These are phyloP conservation scores for Microvelia longipes DNA, from an alignment of 1,140 invertebrate genomes.

Conservation along the genomic window DNA sequence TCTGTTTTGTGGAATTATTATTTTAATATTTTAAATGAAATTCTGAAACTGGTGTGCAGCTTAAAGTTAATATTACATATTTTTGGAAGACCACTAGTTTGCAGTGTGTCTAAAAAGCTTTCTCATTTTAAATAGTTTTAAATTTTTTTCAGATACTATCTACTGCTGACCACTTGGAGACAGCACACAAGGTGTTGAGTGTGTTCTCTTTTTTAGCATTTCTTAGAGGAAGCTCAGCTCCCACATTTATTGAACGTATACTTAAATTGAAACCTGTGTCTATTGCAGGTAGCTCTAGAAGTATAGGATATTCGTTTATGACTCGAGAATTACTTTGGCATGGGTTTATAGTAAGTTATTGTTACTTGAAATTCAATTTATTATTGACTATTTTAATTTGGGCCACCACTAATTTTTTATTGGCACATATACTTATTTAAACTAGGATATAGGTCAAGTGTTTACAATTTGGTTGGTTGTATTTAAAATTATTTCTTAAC, in stretches of 20 bases:
- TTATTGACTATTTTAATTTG: neutral
- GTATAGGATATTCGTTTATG: constrained; percentile 41
- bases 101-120: too few relatives aligned
- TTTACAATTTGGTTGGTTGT: too few relatives aligned
- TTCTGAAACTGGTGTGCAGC: too few relatives aligned
- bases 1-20: neutral
- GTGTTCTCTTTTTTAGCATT: constrained; percentile 45
- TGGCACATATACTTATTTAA: neutral
- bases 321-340: constrained; percentile 49
- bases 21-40: too few relatives aligned
- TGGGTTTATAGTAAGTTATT: constrained; percentile 42
- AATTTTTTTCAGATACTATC: constrained; percentile 5
- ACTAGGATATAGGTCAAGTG: neutral
- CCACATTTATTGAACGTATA: constrained; percentile 39
- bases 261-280: constrained; percentile 35
- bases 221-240: constrained; percentile 41
- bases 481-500: too few relatives aligned
- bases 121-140: too few relatives aligned
- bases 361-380: neutral
- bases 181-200: constrained; percentile 35
- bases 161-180: constrained; percentile 26
- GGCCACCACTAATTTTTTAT: neutral
- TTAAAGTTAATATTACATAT: too few relatives aligned
- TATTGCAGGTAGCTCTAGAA: constrained; percentile 33
- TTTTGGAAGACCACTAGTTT: too few relatives aligned